Evolutionary conservation across 2,888 invertebrate genomes (phyloP), one percentile per base, ranked within the genome.

Genomic region (Drepana falcataria): DNA sequence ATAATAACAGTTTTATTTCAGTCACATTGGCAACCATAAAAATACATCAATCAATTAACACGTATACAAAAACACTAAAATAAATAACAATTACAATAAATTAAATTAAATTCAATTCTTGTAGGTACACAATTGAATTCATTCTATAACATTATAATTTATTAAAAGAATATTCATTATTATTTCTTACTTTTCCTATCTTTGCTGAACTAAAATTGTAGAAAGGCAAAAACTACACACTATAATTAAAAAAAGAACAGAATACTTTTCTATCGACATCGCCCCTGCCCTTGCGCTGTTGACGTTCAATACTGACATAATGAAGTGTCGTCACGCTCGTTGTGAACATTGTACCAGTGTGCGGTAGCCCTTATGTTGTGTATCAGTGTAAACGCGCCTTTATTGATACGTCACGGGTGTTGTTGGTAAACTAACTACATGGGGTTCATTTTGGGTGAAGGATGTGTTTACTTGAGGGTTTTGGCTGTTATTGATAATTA

Each of bases 311-410:
- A 76, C 77, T 68, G 77, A 78, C 75, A 85, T 87, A 87, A 88
- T 87, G 85, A 85, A 87, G 87, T 87, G 87, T 83, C 75, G 85
- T 87, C 84, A 83, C 83, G 83, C 77, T 73, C 55, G 64, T 71
- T 70, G 71, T 75, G 65, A 63, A 66, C 44, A 44, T 44, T 44
- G 65, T 67, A 66, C 58, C 56, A 61, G 70, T 69, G 72, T 73
- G 77, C 68, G 70, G 63, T 65, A 65, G 61, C 69, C 73, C 73
- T 73, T 69, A 71, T 63, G 57, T 48, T 49, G 48, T 59, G 59
- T 61, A 60, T 61, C 65, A 67, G 57, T 73, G 69, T 69, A 65
- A 64, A 57, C 63, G 54, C 55, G 48, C 63, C 64, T 73, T 74
- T 71, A 65, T 63, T 51, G 51, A 37, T 33, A 40, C 51, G 51